phyloP scores from a whole-genome alignment of 2,797 vertebrate genomes.

The Amblyraja radiata region DNA sequence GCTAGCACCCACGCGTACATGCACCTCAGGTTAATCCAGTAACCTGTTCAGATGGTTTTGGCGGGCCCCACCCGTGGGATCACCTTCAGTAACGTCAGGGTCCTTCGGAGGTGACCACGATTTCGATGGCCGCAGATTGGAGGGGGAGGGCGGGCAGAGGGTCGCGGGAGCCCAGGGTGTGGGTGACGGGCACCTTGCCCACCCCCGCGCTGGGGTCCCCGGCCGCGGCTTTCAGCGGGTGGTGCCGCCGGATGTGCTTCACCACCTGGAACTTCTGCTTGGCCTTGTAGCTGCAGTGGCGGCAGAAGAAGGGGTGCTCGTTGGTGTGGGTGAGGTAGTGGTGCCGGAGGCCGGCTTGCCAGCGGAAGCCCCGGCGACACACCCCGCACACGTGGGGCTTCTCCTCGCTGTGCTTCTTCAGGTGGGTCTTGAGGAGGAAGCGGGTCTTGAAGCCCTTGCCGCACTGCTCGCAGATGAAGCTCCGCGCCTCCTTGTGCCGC shows the following conservation, averaged over 20 bases:
- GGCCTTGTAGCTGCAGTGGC: conserved; percentile 82
- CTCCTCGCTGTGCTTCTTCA: conserved; percentile 83
- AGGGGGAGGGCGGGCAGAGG: neutral
- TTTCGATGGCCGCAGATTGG: neutral
- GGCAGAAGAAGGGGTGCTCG: conserved; percentile 83
- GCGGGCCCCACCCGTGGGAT: neutral
- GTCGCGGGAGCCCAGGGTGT: conserved; percentile 61
- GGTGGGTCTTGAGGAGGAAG: conserved; percentile 88
- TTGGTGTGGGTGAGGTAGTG: conserved; percentile 92
- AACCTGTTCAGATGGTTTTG: too few relatives aligned
- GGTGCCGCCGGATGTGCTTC: conserved; percentile 83
- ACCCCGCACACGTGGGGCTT: conserved; percentile 75
- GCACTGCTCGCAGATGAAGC: conserved; percentile 91
- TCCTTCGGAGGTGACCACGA: neutral
- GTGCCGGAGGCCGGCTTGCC: conserved; percentile 88
- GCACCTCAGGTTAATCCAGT: neutral
- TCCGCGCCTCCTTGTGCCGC: conserved; percentile 73
- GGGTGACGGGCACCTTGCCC: conserved; percentile 64
- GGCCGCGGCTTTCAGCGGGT: conserved; percentile 57
- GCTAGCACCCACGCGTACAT: neutral
- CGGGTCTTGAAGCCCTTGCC: conserved; percentile 94
- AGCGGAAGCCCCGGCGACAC: conserved; percentile 82
- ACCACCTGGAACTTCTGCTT: conserved; percentile 97
- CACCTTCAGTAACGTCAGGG: neutral
- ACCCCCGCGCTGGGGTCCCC: conserved; percentile 67